Conservation (phyloP, 2,797 vertebrate genomes). For the Pipistrellus kuhlii region DNA sequence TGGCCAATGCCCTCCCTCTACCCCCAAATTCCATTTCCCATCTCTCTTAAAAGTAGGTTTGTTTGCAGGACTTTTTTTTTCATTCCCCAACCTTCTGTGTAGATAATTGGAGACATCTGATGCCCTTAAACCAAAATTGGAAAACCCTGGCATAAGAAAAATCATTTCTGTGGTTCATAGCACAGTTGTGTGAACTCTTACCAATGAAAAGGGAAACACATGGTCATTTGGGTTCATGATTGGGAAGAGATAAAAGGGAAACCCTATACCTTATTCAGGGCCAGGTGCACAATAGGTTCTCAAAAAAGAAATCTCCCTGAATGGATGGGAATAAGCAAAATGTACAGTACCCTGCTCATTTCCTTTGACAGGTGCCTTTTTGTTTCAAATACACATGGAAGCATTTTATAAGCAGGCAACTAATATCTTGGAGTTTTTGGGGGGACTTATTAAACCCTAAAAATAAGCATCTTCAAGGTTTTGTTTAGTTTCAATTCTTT, state of each 20-base stretch:
- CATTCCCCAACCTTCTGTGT: not conserved
- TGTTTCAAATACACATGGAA: constrained; percentile 63
- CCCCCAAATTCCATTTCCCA: not conserved
- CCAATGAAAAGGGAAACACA: constrained; percentile 70
- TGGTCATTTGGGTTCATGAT: constrained; percentile 77
- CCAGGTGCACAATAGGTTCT: constrained; percentile 56
- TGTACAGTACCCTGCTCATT: constrained; percentile 68
- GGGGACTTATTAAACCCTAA: constrained; percentile 50
- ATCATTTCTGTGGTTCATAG: constrained; percentile 66
- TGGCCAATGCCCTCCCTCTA: not conserved
- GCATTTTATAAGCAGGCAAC: constrained; percentile 67
- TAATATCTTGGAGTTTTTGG: constrained; percentile 59
- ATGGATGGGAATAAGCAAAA: constrained; percentile 73
- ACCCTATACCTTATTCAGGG: constrained; percentile 74
- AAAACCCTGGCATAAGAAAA: constrained; percentile 55
- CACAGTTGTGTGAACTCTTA: constrained; percentile 45
- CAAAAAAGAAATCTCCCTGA: constrained; percentile 70
- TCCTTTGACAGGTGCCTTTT: constrained; percentile 76
- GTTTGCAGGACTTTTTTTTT: constrained; percentile 44
- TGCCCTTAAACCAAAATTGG: constrained; percentile 61
- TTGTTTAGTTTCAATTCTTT: constrained; percentile 54
- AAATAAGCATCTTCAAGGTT: constrained; percentile 31
- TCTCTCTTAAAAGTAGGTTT: constrained; percentile 29
- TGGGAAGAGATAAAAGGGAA: constrained; percentile 79
- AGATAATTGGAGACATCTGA: constrained; percentile 70